Base-by-base conservation (phyloP, 2,888 invertebrate genomes). In the Melanotus villosus region DNA sequence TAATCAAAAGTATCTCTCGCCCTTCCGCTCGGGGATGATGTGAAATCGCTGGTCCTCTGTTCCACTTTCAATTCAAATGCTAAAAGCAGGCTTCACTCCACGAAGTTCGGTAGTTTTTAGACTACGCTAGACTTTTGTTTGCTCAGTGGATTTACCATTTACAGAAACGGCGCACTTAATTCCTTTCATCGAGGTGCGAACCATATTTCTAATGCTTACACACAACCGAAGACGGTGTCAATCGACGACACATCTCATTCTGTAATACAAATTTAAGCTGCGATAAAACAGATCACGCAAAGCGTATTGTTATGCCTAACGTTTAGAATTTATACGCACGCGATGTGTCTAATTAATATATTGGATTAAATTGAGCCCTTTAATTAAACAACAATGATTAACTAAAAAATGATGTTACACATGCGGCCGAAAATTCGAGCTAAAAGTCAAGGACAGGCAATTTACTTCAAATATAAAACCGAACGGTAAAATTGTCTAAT, bases 1-100 rank as follows among this genome's bases (percentile, higher is more conserved):
- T 76, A 77, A 76, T 77, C 76, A 77, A 77, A 76, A 77, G 75
- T 74, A 74, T 70, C 68, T 75, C 64, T 65, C 71, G 60, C 68
- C 73, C 64, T 67, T 72, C 56, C 72, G 73, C 69, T 62, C 45
- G 58, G 75, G 73, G 72, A 74, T 74, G 64, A 65, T 71, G 69
- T 68, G 67, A 75, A 74, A 75, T 74, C 70, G 73, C 74, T 70
- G 71, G 70, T 70, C 60, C 57, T 60, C 65, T 65, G 41, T 65
- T 71, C 64, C 71, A 66, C 62, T 68, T 75, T 73, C 73, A 73
- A 74, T 75, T 73, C 70, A 74, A 73, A 75, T 73, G 68, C 73
- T 70, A 34, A 58, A 47, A 58, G 41, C 62, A 54, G 57, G 56
- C 52, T 62, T 43, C 56, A 56, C 60, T 67, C 26, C 60, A 38